Evolutionary conservation across 2,113 vertebrate species (phyloP).

Genomic region (Mionectes macconnelli): DNA sequence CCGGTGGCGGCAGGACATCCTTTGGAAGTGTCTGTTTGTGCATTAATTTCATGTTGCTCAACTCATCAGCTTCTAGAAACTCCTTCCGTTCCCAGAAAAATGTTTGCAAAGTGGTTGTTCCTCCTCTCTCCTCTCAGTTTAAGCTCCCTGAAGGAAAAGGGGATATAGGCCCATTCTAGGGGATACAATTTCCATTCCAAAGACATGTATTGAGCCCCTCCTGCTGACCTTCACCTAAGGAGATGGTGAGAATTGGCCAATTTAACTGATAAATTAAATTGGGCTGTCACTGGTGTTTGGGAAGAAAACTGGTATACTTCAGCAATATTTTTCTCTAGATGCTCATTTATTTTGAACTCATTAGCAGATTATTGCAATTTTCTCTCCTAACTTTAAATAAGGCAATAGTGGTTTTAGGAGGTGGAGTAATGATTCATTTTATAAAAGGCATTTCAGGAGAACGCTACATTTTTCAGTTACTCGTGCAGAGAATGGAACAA

Average conservation of each 20-base stretch:
- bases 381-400: background rate
- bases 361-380: background rate
- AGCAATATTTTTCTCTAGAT: background rate
- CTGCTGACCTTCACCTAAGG: background rate
- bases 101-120: background rate
- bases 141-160: background rate
- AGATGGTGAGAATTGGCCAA: background rate
- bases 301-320: background rate
- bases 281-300: background rate
- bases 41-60: background rate
- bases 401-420: background rate
- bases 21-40: background rate
- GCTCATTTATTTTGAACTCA: background rate
- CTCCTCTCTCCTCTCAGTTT: background rate
- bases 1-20: background rate
- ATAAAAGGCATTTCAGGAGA: background rate
- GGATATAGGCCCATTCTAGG: fast-evolving
- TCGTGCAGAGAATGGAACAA: background rate
- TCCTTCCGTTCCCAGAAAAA: background rate
- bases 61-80: background rate
- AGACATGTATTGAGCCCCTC: background rate
- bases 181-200: background rate
- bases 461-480: background rate
- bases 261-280: background rate
- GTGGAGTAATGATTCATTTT: background rate